A percentile compares a stretch with the other conserved stretches of the same genome.
Evolutionary conservation across 2,113 vertebrate genomes (phyloP).

Genomic region (Synchiropus splendidus): DNA sequence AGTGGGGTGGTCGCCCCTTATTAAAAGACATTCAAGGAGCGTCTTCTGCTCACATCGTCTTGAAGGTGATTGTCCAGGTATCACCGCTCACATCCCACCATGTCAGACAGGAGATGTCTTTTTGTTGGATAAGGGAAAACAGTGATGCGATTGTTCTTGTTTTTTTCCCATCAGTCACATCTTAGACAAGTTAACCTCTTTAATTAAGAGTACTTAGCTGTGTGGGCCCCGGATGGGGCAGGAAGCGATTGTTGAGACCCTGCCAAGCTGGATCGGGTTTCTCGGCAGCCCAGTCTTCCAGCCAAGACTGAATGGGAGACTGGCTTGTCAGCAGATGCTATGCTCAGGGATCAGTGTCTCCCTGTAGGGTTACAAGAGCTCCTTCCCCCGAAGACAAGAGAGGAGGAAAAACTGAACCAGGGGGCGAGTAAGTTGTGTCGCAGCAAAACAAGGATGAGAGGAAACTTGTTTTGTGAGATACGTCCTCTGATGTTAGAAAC

Average conservation of each 20-base stretch:
- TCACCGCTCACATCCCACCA: slow-evolving; percentile 49
- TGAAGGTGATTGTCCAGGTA: slow-evolving; percentile 56
- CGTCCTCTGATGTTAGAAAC: slow-evolving; percentile 63
- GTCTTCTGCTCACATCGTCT: slow-evolving; percentile 40
- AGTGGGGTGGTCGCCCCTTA: slow-evolving; percentile 38
- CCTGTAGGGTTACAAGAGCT: slow-evolving; percentile 58
- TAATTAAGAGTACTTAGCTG: slow-evolving; percentile 71
- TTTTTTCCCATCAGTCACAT: slow-evolving; percentile 53
- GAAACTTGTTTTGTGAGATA: too few relatives aligned
- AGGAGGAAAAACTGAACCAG: slow-evolving; percentile 6
- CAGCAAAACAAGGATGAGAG: slow-evolving; percentile 48
- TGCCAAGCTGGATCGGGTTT: slow-evolving; percentile 71
- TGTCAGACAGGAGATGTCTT: slow-evolving; percentile 41
- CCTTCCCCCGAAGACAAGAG: slow-evolving; percentile 58
- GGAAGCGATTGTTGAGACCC: slow-evolving; percentile 69
- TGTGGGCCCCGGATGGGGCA: slow-evolving; percentile 61
- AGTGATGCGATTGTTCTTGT: slow-evolving; percentile 55
- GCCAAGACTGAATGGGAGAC: slow-evolving; percentile 67
- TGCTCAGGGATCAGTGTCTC: slow-evolving; percentile 65
- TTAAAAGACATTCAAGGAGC: slow-evolving; percentile 50
- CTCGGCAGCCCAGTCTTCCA: slow-evolving; percentile 50
- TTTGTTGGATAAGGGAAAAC: slow-evolving; percentile 49
- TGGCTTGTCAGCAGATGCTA: slow-evolving; percentile 77
- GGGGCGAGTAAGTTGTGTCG: slow-evolving; percentile 50
- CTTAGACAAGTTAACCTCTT: slow-evolving; percentile 71